Evolutionary conservation across 2,888 invertebrate genomes (phyloP).

Genomic region (Nomada fucata): DNA sequence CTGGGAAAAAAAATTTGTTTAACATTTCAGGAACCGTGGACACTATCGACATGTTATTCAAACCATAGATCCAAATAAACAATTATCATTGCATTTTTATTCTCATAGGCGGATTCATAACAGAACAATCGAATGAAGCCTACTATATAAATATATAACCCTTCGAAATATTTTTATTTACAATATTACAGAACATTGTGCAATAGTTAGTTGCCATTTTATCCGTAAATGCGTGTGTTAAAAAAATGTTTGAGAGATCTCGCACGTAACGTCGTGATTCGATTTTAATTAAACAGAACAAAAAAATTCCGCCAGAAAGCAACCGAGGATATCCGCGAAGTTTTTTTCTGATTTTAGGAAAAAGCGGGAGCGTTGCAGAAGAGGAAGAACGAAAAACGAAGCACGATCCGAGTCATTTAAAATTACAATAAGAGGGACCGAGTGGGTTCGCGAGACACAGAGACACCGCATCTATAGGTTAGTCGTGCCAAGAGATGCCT

Average conservation of each 20-base stretch:
- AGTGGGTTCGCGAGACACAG: slow-evolving; percentile 19
- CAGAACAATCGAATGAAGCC: not conserved
- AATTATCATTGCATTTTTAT: not conserved
- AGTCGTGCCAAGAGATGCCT: slow-evolving; percentile 30
- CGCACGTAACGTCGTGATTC: not conserved
- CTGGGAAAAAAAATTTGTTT: slow-evolving; percentile 56
- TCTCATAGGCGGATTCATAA: not conserved
- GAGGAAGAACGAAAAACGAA: slow-evolving; percentile 21
- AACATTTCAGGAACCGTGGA: not conserved
- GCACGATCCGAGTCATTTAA: slow-evolving; percentile 47
- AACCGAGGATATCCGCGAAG: not conserved
- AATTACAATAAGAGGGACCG: slow-evolving; percentile 40
- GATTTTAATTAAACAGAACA: not conserved
- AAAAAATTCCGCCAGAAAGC: not conserved
- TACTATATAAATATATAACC: not conserved
- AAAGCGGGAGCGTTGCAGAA: slow-evolving; percentile 6
- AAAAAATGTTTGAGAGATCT: not conserved
- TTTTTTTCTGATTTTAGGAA: slow-evolving; percentile 7
- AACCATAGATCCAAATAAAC: not conserved
- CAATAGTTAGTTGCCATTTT: not conserved
- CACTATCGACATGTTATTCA: too few relatives aligned
- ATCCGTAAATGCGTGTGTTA: not conserved
- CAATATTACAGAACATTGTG: slow-evolving; percentile 3
- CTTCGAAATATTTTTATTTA: not conserved
- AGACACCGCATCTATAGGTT: slow-evolving; percentile 54